Percentiles rank a stretch among this genome's conserved stretches.
Evolutionary conservation across 2,797 vertebrate species (phyloP).

Genomic region (Streptopelia turtur): DNA sequence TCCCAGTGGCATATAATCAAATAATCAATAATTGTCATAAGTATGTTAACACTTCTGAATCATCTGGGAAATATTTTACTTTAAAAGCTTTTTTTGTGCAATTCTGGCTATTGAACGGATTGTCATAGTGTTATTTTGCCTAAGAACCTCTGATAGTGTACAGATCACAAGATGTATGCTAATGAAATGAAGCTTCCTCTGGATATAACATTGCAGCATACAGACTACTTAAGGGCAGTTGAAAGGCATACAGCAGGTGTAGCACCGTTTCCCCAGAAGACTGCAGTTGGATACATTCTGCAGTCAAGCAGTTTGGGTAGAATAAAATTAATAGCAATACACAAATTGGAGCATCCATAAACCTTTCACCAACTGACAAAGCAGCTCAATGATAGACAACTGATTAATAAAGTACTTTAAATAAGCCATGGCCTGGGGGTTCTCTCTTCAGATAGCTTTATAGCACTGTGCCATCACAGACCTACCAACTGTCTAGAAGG

Average conservation of each 20-base stretch:
- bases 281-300: background rate
- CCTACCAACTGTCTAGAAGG: background rate
- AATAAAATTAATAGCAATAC: conserved; percentile 8
- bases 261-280: background rate
- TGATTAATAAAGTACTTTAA: background rate
- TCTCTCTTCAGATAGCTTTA: background rate
- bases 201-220: background rate
- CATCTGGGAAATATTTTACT: conserved; percentile 65
- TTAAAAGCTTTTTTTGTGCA: conserved; percentile 50
- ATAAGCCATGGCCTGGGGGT: background rate
- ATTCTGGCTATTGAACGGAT: conserved; percentile 11
- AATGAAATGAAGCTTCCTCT: conserved; percentile 20
- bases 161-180: conserved; percentile 6
- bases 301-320: background rate
- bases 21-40: conserved; percentile 76
- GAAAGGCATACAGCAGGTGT: background rate
- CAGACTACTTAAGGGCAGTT: background rate
- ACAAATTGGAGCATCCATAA: background rate
- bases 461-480: background rate
- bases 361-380: background rate
- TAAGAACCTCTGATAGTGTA: background rate
- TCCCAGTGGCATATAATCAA: conserved; percentile 77
- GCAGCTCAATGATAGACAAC: background rate
- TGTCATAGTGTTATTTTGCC: conserved; percentile 20
- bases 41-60: conserved; percentile 76